A percentile compares a stretch with the other conserved stretches of the same genome.
phyloP scores from a whole-genome alignment of 1,140 invertebrate genomes.

The Aphaenogaster rudis region DNA sequence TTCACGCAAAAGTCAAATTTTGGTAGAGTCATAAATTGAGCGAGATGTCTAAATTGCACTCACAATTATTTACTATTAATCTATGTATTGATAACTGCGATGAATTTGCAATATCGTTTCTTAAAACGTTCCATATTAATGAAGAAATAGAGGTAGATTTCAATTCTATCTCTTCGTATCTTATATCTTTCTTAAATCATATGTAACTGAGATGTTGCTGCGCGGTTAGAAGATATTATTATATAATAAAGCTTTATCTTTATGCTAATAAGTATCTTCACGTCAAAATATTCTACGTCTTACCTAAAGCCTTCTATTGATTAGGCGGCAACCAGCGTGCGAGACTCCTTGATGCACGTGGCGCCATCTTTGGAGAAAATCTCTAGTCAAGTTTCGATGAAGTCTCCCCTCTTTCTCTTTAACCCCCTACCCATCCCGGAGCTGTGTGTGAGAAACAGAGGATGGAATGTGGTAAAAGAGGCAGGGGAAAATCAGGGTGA shows the following conservation, averaged over 20 bases:
- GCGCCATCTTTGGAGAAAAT: slow-evolving; percentile 82
- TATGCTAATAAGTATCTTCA: not conserved
- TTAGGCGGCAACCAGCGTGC: slow-evolving; percentile 48
- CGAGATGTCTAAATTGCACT: not conserved
- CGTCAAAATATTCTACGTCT: not conserved
- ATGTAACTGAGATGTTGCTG: not conserved
- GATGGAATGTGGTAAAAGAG: slow-evolving; percentile 66
- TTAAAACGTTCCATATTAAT: not conserved
- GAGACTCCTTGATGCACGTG: slow-evolving; percentile 70
- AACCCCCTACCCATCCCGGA: not conserved
- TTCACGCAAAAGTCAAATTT: slow-evolving; percentile 4
- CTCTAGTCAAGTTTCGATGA: slow-evolving; percentile 75
- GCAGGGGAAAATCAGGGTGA: slow-evolving; percentile 74
- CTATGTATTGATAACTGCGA: not conserved
- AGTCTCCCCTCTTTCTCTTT: slow-evolving; percentile 40
- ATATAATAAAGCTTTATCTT: not conserved
- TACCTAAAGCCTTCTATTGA: slow-evolving; percentile 76
- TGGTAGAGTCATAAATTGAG: not conserved
- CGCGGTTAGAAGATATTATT: not conserved
- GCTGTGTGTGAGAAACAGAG: slow-evolving; percentile 35
- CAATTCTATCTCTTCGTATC: not conserved
- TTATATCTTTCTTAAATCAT: not conserved
- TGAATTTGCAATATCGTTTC: not conserved
- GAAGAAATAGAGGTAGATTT: not conserved
- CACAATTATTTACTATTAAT: no score